These are phyloP conservation scores for Tetrapedia diversipes DNA, from an alignment of 2,888 invertebrate genomes.

Conservation along the genomic window DNA sequence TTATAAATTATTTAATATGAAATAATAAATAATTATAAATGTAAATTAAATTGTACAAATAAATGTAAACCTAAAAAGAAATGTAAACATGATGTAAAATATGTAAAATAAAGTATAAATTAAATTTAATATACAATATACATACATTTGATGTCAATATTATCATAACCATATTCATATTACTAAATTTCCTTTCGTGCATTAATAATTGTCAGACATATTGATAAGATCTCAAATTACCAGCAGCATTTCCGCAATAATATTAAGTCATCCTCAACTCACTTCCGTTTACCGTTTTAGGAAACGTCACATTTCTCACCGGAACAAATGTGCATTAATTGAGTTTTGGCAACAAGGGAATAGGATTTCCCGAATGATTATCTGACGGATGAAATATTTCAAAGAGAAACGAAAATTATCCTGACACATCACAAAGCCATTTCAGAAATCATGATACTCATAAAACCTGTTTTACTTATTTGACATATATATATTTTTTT, in stretches of 20 bases:
- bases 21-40: background rate
- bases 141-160: background rate
- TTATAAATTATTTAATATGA: background rate
- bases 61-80: background rate
- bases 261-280: conserved; percentile 15
- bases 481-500: no score
- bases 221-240: conserved; percentile 8
- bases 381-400: conserved; percentile 5
- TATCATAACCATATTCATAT: background rate
- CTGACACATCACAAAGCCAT: background rate
- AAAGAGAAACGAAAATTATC: background rate
- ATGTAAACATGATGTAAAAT: background rate
- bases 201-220: background rate
- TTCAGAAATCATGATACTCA: conserved; percentile 1
- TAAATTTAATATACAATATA: background rate
- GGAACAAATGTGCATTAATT: conserved; percentile 67
- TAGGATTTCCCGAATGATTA: conserved; percentile 35
- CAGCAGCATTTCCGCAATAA: background rate
- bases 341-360: conserved; percentile 60
- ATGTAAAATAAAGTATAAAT: background rate
- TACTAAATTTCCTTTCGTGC: background rate
- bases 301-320: conserved; percentile 22
- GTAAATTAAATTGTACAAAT: background rate
- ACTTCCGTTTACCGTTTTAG: background rate
- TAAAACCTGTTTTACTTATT: background rate